phyloP scores from a whole-genome alignment of 2,113 vertebrate species.

The Galeopterus variegatus region DNA sequence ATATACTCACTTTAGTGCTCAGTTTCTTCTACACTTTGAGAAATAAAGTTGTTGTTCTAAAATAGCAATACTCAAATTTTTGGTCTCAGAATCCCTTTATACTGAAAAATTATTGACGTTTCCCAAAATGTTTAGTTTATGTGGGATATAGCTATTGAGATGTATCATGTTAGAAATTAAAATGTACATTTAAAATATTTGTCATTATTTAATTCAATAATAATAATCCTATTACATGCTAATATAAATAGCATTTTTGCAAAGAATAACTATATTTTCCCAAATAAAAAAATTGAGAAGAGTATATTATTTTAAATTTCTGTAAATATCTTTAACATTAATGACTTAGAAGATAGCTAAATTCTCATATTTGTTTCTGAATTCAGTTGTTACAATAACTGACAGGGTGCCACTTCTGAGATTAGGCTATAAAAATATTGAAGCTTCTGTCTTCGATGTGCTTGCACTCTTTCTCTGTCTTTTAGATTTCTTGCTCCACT shows the following conservation, averaged over 20 bases:
- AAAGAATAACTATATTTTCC: neutral
- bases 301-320: neutral
- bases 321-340: neutral
- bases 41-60: neutral
- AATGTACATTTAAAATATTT: neutral
- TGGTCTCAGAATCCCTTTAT: neutral
- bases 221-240: neutral
- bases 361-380: neutral
- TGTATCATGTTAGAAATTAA: neutral
- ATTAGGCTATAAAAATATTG: neutral
- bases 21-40: neutral
- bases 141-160: neutral
- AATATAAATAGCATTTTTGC: neutral
- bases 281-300: neutral
- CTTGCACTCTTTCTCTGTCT: neutral
- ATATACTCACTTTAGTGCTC: neutral
- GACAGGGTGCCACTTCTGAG: neutral
- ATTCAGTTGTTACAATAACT: neutral
- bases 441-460: neutral
- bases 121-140: neutral
- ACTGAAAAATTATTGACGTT: neutral
- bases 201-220: neutral
- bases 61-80: neutral
- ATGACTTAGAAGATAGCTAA: neutral
- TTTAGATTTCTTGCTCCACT: neutral